A percentile compares a stretch with the other conserved stretches of the same genome.
Conservation (phyloP, 1,140 invertebrate genomes). For the Sinella curviseta region DNA sequence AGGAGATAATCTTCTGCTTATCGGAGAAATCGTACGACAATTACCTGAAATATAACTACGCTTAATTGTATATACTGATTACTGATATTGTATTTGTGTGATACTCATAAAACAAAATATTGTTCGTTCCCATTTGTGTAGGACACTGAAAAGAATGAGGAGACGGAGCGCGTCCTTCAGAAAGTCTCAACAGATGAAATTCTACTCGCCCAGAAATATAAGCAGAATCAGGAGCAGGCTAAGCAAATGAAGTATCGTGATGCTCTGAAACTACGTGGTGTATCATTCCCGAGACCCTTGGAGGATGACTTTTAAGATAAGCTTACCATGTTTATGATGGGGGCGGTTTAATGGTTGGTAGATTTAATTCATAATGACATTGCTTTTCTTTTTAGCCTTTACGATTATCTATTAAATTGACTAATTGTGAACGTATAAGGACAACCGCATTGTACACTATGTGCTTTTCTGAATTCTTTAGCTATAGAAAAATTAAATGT, state of each 20-base stretch:
- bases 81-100: not conserved
- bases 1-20: constrained; percentile 95
- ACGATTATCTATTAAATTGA: too few species aligned
- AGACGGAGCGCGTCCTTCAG: constrained; percentile 67
- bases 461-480: too few species aligned
- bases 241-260: constrained; percentile 79
- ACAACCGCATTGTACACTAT: too few species aligned
- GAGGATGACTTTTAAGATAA: not conserved
- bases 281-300: constrained; percentile 56
- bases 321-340: not conserved
- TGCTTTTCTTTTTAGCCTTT: not conserved
- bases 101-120: not conserved
- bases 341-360: not conserved
- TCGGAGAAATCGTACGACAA: constrained; percentile 94
- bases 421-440: too few species aligned
- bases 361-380: not conserved
- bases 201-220: constrained; percentile 84
- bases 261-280: constrained; percentile 78
- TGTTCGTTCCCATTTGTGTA: constrained; percentile 54
- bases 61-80: not conserved
- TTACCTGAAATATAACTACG: constrained; percentile 45
- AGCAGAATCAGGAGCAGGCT: constrained; percentile 83
- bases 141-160: constrained; percentile 82
- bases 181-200: constrained; percentile 92
- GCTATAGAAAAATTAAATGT: too few species aligned